Evolutionary conservation across 2,888 invertebrate species (phyloP).

Genomic region (Lathronympha strigana): DNA sequence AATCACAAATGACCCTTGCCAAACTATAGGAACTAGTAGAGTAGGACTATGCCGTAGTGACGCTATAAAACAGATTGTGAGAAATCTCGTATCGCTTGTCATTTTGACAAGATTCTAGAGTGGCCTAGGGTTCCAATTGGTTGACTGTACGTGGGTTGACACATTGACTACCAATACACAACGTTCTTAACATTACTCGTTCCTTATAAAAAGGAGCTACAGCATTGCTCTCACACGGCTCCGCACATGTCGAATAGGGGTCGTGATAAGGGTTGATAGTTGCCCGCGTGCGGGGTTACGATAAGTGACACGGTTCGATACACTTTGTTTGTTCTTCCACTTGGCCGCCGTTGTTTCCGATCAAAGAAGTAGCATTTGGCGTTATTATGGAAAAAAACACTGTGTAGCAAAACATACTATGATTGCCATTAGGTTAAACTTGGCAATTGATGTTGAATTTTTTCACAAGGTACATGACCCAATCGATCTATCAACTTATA

Average conservation of each 20-base stretch:
- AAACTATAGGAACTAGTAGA: too few relatives aligned
- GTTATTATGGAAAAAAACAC: slow-evolving; percentile 2
- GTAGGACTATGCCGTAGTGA: too few relatives aligned
- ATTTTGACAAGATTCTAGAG: too few relatives aligned
- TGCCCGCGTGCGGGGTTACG: slow-evolving; percentile 10
- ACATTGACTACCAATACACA: too few relatives aligned
- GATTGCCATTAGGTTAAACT: neutral
- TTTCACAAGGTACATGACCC: neutral
- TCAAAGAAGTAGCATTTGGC: slow-evolving; percentile 23
- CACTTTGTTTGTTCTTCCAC: slow-evolving; percentile 33
- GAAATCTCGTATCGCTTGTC: too few relatives aligned
- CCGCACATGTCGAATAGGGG: slow-evolving; percentile 1
- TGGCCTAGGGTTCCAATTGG: too few relatives aligned
- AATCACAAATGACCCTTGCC: too few relatives aligned
- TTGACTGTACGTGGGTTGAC: too few relatives aligned
- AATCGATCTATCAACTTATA: too few relatives aligned
- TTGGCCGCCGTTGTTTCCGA: slow-evolving; percentile 23
- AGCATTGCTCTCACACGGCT: neutral
- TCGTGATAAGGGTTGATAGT: slow-evolving; percentile 28
- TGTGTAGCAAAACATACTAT: neutral
- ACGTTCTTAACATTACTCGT: too few relatives aligned
- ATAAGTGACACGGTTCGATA: slow-evolving; percentile 33
- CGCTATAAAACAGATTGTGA: too few relatives aligned
- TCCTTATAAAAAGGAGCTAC: neutral
- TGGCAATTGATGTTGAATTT: neutral